Evolutionary conservation across 2,888 invertebrate species (phyloP).

Genomic region (Catotricha subobsoleta): DNA sequence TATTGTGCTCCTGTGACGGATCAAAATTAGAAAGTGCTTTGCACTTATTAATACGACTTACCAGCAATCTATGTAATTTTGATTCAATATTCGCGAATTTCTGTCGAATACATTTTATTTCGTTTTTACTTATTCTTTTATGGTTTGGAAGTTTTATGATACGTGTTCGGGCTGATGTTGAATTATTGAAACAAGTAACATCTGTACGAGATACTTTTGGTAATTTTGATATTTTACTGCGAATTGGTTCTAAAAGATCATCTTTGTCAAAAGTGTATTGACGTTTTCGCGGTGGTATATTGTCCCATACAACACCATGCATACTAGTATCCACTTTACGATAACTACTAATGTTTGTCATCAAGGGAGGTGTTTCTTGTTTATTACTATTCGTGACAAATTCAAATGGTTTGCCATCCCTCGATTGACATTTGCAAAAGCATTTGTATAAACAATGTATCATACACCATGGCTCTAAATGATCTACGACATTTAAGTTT

Average conservation of each 20-base stretch:
- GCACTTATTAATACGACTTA: no score
- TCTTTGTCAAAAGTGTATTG: constrained; percentile 2
- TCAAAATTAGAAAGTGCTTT: no score
- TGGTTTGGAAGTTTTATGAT: no score
- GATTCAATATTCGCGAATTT: not conserved
- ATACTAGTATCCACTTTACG: no score
- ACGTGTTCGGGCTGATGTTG: not conserved
- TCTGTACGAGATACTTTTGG: not conserved
- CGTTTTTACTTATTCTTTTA: not conserved
- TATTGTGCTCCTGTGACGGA: no score
- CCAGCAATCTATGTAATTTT: no score
- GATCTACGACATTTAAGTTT: constrained; percentile 15
- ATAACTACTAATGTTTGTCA: no score
- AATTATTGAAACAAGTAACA: not conserved
- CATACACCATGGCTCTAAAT: constrained; percentile 46
- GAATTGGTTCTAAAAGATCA: not conserved
- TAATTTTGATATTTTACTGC: not conserved
- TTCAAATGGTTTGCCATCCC: constrained; percentile 18
- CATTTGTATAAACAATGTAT: constrained; percentile 46
- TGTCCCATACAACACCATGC: not conserved
- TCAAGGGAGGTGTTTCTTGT: not conserved
- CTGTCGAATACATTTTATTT: not conserved
- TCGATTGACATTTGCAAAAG: constrained; percentile 35
- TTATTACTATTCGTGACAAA: constrained; percentile 2
- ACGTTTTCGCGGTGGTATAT: not conserved